Evolutionary conservation across 2,113 vertebrate genomes (phyloP), one percentile per base, ranked within the genome.

Genomic region (Anarhynchus alexandrinus): DNA sequence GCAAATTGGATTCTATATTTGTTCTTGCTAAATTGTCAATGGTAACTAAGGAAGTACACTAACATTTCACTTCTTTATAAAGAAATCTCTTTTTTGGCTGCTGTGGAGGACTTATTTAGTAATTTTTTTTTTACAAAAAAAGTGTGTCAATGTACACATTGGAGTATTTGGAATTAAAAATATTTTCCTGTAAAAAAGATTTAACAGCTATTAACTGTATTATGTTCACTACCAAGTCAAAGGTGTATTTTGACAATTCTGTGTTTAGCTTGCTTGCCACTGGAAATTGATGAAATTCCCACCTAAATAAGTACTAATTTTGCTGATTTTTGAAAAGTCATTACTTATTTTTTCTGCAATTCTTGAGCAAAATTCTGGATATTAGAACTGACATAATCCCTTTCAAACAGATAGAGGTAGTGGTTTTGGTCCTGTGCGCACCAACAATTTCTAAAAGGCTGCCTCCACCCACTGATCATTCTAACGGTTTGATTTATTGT

Each of bases 381-480:
- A 40, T 64, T 43, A 51, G 36, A 54, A 69, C 6, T 43, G 20
- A 15, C 0, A 0, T 51, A 72, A 61, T 76, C 52, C 0, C 14
- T 52, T 89, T 64, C 47, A 49, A 52, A 30, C 18, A 55, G 42
- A 20, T 7, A 57, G 5, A 26, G 9, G 5, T 45, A 2, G 18
- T 47, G 12, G 4, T 59, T 78, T 81, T 87, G 73, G 17, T 77
- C 32, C 2, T 20, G 5, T 51, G 17, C 54, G 3, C 12, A n/a
- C 22, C 15, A 18, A 4, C 15, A 18, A 4, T 67, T 34, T 74
- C 38, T 42, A 70, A 58, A 87, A 64, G 23, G n/a, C 26, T n/a
- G 14, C 45, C 83, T 15, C 3, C 16, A 58, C 12, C 8, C n/a
- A 30, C 10, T 61, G 54, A 66, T n/a, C 8, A 30, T 74, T 86